Evolutionary conservation across 2,797 vertebrate genomes (phyloP), one percentile per base, ranked within the genome.

Genomic region (Trichosurus vulpecula): DNA sequence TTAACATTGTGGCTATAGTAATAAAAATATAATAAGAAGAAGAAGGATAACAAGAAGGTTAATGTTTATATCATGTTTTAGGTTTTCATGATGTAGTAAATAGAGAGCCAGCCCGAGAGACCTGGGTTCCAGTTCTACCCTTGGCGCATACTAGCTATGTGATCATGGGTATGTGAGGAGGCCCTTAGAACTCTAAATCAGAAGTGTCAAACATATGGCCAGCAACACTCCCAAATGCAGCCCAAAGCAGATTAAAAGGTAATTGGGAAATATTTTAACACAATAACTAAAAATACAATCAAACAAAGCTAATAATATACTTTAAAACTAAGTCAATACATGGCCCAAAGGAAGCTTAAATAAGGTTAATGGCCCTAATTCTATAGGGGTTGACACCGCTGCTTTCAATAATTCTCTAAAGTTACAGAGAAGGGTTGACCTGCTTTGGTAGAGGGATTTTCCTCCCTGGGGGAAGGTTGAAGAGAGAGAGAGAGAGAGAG

Each of bases 1-100:
- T 66, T 92, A 96, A 94, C 66, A 96, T 54, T 94, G 96, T 92
- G 52, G 30, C 66, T 97, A 35, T 53, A 30, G n/a, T 51, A 11
- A 87, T 25, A 16, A 89, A 22, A 51, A 25, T 8, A n/a, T n/a
- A n/a, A n/a, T n/a, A n/a, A n/a, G n/a, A 8, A 3, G 2, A 19
- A 41, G n/a, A 41, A 41, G 41, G 6, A 6, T 41, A 22, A 25
- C n/a, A 41, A 19, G 2, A 74, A 41, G n/a, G n/a, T 6, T 41
- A 41, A 25, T 10, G n/a, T 41, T 47, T 81, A 22, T 25, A 25
- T 47, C 9, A 8, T 41, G 61, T 0, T 81, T 25, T 41, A 81
- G n/a, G 66, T 41, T 74, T 74, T 41, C 66, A 22, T 25, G 66
- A 14, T 25, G 29, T 25, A 74, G 66, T 41, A 19, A 25, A 47